Conservation (phyloP, 2,797 vertebrate genomes). For the Echeneis naucrates region DNA sequence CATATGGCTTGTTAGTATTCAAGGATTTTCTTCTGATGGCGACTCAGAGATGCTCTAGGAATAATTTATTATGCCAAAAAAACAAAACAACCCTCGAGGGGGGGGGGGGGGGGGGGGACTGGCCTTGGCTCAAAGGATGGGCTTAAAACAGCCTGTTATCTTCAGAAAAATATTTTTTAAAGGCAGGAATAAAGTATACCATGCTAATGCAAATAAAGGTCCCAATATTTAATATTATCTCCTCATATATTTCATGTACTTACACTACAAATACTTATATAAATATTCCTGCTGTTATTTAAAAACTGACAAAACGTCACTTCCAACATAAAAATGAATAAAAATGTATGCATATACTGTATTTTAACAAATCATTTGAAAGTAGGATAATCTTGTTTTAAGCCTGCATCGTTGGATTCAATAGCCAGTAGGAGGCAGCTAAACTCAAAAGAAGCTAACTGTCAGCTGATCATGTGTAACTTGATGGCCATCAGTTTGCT, state of each 20-base stretch:
- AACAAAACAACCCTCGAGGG: background rate
- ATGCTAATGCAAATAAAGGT: background rate
- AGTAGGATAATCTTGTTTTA: background rate
- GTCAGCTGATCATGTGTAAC: background rate
- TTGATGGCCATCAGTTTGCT: background rate
- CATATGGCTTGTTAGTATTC: background rate
- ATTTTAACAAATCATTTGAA: background rate
- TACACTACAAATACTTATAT: no score
- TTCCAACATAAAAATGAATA: no score
- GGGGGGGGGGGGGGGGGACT: no score
- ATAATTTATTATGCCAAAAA: background rate
- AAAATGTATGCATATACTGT: no score
- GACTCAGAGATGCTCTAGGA: background rate
- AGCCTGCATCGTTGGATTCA: background rate
- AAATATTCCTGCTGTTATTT: no score
- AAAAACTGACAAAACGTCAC: no score
- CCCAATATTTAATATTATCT: background rate
- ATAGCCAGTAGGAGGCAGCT: background rate
- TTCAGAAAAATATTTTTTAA: slow-evolving; percentile 1
- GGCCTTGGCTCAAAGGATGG: background rate
- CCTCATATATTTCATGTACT: no score
- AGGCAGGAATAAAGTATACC: background rate
- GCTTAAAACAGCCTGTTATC: background rate
- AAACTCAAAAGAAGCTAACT: background rate
- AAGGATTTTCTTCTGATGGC: background rate